phyloP scores from a whole-genome alignment of 2,888 invertebrate genomes.

The Andrena flavipes region DNA sequence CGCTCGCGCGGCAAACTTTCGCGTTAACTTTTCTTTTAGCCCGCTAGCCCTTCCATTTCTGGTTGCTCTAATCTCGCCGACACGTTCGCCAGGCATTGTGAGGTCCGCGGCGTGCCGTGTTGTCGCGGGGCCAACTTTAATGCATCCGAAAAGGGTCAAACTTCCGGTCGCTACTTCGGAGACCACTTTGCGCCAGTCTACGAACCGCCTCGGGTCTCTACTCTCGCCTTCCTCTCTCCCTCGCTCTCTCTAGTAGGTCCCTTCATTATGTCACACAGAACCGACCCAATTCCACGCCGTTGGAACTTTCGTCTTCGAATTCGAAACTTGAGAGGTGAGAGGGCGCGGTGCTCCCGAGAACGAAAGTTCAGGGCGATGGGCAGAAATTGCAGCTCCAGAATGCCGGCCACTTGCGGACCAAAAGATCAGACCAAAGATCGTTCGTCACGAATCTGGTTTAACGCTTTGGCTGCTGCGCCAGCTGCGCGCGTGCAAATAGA shows the following conservation, averaged over 20 bases:
- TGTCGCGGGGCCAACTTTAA: slow-evolving; percentile 66
- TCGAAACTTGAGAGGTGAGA: slow-evolving; percentile 58
- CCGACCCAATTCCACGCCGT: slow-evolving; percentile 65
- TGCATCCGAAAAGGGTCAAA: slow-evolving; percentile 74
- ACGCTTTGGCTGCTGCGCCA: neutral
- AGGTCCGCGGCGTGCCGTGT: slow-evolving; percentile 43
- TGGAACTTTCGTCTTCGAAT: slow-evolving; percentile 67
- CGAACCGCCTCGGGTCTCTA: slow-evolving; percentile 59
- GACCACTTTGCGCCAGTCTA: slow-evolving; percentile 66
- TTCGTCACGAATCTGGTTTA: neutral
- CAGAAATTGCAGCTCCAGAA: slow-evolving; percentile 52
- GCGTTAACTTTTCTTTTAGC: slow-evolving; percentile 64
- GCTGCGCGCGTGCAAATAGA: neutral
- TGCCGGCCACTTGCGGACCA: slow-evolving; percentile 48
- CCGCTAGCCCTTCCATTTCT: neutral
- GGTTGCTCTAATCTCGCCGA: slow-evolving; percentile 58
- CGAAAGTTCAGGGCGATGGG: slow-evolving; percentile 50
- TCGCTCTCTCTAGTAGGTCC: slow-evolving; percentile 17
- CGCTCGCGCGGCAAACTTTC: slow-evolving; percentile 48
- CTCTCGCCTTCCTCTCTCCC: neutral
- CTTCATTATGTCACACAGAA: slow-evolving; percentile 68
- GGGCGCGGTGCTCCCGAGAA: slow-evolving; percentile 34
- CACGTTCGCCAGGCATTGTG: slow-evolving; percentile 49
- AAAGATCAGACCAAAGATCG: slow-evolving; percentile 7
- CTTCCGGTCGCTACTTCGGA: slow-evolving; percentile 67